Evolutionary conservation across 2,888 invertebrate species (phyloP), one percentile per base, ranked within the genome.

Genomic region (Aproaerema taeniolella): DNA sequence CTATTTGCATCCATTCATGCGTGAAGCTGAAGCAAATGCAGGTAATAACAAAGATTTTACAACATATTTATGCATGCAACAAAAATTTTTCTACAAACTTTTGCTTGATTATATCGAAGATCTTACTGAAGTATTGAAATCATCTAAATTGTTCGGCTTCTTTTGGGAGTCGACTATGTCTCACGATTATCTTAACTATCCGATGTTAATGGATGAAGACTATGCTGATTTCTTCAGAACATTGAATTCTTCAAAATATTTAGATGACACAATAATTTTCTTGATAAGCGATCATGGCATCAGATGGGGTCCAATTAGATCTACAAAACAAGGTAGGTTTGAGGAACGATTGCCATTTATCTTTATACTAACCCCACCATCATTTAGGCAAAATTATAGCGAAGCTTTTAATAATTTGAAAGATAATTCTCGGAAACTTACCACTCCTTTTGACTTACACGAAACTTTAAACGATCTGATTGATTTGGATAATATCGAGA

Each of bases 231-330:
- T 92, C 49, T 67, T 95, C 26, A 60, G 68, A 37, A 58, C 77
- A 35, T 51, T 91, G 42, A 60, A 87, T 13, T 41, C 61, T 0
- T 58, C 72, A 0, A 80, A 85, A 0, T 65, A 87, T 15, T 67
- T 93, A 12, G 87, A 92, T 31, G 80, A 88, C 10, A 92, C 93
- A 0, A 86, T 89, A 7, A 44, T 91, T 10, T 68, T 95, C 10
- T 66, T 93, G 2, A 88, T 95, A 85, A 95, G 95, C 63, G 96
- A 96, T 62, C 96, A 96, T 58, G 96, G 96, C 0, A 89, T 95
- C 39, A 82, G 95, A 42, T 95, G 92, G 90, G 95, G 95, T 1
- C 80, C 79, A 2, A 93, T 94, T 47, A 87, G 95, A 2, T 79
- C 88, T 42, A 95, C 95, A 0, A 93, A 91, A 64, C 93, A 95